A percentile compares a stretch with the other conserved stretches of the same genome.
phyloP scores from a whole-genome alignment of 2,113 vertebrate genomes.

The Tenebrosternarchus preto region DNA sequence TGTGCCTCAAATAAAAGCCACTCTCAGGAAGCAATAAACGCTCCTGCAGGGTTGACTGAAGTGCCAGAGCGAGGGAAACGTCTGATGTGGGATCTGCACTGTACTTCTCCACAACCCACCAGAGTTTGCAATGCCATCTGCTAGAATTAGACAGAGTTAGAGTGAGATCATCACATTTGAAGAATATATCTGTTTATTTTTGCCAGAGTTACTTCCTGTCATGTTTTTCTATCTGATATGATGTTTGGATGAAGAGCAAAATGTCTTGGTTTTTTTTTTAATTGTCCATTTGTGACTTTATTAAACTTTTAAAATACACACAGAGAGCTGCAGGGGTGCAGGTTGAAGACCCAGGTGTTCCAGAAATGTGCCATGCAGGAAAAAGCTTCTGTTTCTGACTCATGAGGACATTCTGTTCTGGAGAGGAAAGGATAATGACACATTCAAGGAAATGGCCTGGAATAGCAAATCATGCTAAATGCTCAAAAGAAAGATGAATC shows the following conservation, averaged over 20 bases:
- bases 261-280: too few species aligned
- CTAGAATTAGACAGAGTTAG: constrained; percentile 6
- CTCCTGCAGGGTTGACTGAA: constrained; percentile 53
- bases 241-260: too few species aligned
- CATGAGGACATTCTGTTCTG: too few species aligned
- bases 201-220: too few species aligned
- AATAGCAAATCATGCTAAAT: background rate
- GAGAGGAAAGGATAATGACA: too few species aligned
- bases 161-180: background rate
- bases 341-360: background rate
- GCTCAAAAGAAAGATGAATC: too few species aligned
- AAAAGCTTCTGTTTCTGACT: too few species aligned
- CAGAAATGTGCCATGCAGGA: too few species aligned
- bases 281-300: too few species aligned
- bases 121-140: background rate
- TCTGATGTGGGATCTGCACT: constrained; percentile 56
- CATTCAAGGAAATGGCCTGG: background rate
- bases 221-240: too few species aligned
- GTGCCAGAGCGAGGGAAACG: constrained; percentile 26
- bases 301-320: background rate
- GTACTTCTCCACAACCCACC: constrained; percentile 21
- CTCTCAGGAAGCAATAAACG: constrained; percentile 65
- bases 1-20: constrained; percentile 60
- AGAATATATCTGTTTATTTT: too few species aligned
- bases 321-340: background rate